Evolutionary conservation across 2,113 vertebrate genomes (phyloP), one percentile per base, ranked within the genome.

Genomic region (Alligator sinensis): DNA sequence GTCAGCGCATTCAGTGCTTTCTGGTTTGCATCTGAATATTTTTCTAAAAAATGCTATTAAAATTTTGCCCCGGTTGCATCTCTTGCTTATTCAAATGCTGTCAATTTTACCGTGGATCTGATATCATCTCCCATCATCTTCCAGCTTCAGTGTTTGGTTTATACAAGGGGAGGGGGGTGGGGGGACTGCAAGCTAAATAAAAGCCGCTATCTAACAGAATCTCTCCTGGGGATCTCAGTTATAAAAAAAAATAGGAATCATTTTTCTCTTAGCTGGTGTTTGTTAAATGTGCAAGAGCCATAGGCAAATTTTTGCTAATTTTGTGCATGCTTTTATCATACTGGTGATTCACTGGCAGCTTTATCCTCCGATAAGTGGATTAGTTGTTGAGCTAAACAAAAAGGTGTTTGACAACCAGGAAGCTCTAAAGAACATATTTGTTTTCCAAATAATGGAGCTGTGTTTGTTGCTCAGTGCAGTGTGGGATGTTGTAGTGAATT

Each of bases 351-450:
- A 93, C 97, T 88, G 95, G 97, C 96, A 93, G 95, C 98, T 98
- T 98, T 98, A 98, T 96, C 97, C 98, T 78, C 97, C 3, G 96
- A 98, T 98, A 98, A 98, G 98, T 98, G 98, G 98, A 98, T 98
- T 98, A 98, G 98, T 97, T 96, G 88, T 97, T 88, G 97, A 97
- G 97, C 98, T 98, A 97, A 98, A 98, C 98, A 98, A 98, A 98
- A 98, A 98, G 96, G 98, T 97, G 97, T 91, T 94, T 97, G 97
- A 97, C 68, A 95, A 92, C 59, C 96, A 96, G 96, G 96, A 97
- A 97, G 97, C 97, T 97, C 96, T n/a, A 76, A 98, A 98, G 97
- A 98, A 98, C 96, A 96, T 96, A 96, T 97, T 98, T 98, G 98
- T 98, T 98, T 98, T 82, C 77, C 22, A 6, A 97, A 98, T 94